These are phyloP conservation scores for Epinephelus cyanopodus DNA, from an alignment of 2,113 vertebrate species.

Conservation along the genomic window DNA sequence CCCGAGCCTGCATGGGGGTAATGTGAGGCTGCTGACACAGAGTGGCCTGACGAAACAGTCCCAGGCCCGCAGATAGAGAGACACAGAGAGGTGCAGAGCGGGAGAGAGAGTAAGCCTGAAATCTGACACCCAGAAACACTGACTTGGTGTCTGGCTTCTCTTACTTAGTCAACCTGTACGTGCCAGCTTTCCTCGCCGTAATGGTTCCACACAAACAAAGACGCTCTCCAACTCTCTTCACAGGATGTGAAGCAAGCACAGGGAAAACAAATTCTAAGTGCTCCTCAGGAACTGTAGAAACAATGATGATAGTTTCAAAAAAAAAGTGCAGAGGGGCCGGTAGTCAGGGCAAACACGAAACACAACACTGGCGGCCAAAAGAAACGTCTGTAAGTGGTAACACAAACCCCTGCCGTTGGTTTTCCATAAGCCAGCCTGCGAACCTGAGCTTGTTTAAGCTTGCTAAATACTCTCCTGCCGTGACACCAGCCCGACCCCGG, in stretches of 20 bases:
- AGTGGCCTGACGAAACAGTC: conserved; percentile 72
- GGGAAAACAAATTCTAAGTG: conserved; percentile 69
- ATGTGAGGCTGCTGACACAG: conserved; percentile 78
- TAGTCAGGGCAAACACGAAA: conserved; percentile 60
- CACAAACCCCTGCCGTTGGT: conserved; percentile 49
- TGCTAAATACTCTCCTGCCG: conserved; percentile 74
- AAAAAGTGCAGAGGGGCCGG: conserved; percentile 33
- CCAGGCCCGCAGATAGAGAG: conserved; percentile 58
- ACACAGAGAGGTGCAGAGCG: conserved; percentile 16
- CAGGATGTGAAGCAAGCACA: conserved; percentile 73
- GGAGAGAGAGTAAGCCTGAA: conserved; percentile 71
- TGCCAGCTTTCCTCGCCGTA: conserved; percentile 72
- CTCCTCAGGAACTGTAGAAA: conserved; percentile 72
- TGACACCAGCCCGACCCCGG: conserved; percentile 71
- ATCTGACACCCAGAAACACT: conserved; percentile 81
- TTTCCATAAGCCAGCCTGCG: conserved; percentile 54
- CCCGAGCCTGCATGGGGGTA: conserved; percentile 72
- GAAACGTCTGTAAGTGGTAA: conserved; percentile 62
- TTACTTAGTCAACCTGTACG: conserved; percentile 80
- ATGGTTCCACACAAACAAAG: conserved; percentile 79
- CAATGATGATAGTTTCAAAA: conserved; percentile 65
- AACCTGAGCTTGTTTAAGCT: conserved; percentile 79
- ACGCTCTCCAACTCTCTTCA: conserved; percentile 57
- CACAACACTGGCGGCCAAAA: conserved; percentile 50
- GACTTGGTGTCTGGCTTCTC: conserved; percentile 82